Conservation (phyloP, 2,888 invertebrate genomes). For the Axea sp. region DNA sequence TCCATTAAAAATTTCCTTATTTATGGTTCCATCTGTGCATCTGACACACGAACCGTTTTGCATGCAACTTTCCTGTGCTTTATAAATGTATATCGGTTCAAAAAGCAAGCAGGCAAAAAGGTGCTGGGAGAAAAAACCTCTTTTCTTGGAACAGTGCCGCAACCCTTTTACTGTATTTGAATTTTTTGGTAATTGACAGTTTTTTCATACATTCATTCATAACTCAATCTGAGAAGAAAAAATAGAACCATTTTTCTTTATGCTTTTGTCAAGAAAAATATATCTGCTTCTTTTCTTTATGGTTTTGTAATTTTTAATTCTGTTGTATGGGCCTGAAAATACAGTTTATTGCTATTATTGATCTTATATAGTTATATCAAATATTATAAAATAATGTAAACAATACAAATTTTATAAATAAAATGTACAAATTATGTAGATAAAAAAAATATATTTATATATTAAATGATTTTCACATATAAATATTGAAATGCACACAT, state of each 20-base stretch:
- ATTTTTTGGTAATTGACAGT: conserved; percentile 22
- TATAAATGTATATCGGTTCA: conserved; percentile 9
- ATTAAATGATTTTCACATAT: no score
- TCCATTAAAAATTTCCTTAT: no score
- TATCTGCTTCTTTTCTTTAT: background rate
- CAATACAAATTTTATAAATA: no score
- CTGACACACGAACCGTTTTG: conserved; percentile 17
- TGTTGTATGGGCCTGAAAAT: no score
- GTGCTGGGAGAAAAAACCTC: conserved; percentile 2
- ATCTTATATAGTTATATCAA: no score
- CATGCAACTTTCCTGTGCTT: conserved; percentile 1
- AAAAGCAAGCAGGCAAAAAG: conserved; percentile 4
- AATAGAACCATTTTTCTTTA: background rate
- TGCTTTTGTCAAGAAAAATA: background rate
- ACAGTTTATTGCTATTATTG: no score
- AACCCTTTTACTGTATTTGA: conserved; percentile 34
- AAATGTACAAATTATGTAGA: no score
- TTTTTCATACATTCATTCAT: conserved; percentile 22
- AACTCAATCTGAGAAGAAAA: background rate
- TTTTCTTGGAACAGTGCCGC: conserved; percentile 10
- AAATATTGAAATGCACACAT: no score
- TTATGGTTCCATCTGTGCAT: no score
- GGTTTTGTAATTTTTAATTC: no score
- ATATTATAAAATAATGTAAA: no score
- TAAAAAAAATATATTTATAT: no score